A percentile compares a stretch with the other conserved stretches of the same genome.
Evolutionary conservation across 2,113 vertebrate species (phyloP).

Genomic region (Paramisgurnus dabryanus): DNA sequence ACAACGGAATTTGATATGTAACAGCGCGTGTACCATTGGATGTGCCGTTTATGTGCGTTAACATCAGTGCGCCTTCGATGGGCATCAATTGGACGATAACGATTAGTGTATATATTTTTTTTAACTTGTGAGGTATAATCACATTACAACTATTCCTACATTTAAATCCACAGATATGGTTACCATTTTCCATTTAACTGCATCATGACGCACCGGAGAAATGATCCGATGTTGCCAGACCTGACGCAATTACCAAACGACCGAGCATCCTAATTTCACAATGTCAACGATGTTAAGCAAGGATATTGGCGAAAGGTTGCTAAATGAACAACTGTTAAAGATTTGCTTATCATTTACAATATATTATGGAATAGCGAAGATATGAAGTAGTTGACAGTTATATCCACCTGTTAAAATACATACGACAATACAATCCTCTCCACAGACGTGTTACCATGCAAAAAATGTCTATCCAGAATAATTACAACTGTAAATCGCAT

Average conservation of each 20-base stretch:
- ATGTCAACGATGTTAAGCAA: conserved; percentile 3
- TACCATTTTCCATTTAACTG: conserved; percentile 7
- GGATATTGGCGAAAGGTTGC: neutral
- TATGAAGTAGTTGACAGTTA: neutral
- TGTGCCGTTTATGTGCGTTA: neutral
- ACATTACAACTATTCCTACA: conserved; percentile 12
- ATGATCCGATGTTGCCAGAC: conserved; percentile 14
- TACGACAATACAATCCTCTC: too few relatives aligned
- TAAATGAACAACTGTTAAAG: neutral
- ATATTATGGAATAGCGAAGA: neutral
- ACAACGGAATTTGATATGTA: neutral
- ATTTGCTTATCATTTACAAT: neutral
- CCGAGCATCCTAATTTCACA: neutral
- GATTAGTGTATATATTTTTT: neutral
- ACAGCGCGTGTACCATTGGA: too few relatives aligned
- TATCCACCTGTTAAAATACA: neutral
- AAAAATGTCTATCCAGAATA: neutral
- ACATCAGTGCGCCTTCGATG: too few relatives aligned
- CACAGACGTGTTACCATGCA: neutral
- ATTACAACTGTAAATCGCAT: neutral
- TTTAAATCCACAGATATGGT: conserved; percentile 8
- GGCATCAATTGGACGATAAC: neutral
- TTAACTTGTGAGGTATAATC: neutral
- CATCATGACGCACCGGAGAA: conserved; percentile 48
- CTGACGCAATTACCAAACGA: conserved; percentile 1